These are phyloP conservation scores for Pedicia rivosa DNA, from an alignment of 2,888 invertebrate genomes.

Conservation along the genomic window DNA sequence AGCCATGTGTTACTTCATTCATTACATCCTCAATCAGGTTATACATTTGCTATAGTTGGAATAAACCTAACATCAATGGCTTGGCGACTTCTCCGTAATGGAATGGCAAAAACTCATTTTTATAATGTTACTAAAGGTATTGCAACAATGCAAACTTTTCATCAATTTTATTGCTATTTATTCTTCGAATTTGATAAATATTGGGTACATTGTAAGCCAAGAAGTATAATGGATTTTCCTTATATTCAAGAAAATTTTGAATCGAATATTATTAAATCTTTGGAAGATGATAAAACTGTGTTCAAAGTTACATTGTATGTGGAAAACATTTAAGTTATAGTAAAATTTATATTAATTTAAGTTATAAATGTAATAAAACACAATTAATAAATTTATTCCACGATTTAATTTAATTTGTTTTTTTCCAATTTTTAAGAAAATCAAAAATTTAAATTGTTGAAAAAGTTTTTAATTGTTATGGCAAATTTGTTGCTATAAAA, in stretches of 20 bases:
- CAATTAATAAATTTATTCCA: too few species aligned
- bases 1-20: slow-evolving; percentile 75
- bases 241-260: slow-evolving; percentile 75
- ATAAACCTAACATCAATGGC: slow-evolving; percentile 92
- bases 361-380: too few species aligned
- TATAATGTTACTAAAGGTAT: slow-evolving; percentile 60
- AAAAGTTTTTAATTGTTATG: too few species aligned
- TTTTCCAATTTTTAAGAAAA: too few species aligned
- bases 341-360: too few species aligned
- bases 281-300: slow-evolving; percentile 50
- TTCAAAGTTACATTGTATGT: slow-evolving; percentile 68
- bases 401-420: too few species aligned
- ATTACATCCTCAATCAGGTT: slow-evolving; percentile 76
- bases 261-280: slow-evolving; percentile 45
- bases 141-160: slow-evolving; percentile 61
- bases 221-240: slow-evolving; percentile 92
- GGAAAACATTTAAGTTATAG: slow-evolving; percentile 41
- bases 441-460: too few species aligned
- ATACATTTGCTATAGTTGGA: slow-evolving; percentile 80
- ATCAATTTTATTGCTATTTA: slow-evolving; percentile 84
- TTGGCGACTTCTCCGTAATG: slow-evolving; percentile 60
- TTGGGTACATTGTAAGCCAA: slow-evolving; percentile 85
- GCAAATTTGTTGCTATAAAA: too few species aligned
- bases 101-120: slow-evolving; percentile 77
- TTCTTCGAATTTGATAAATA: slow-evolving; percentile 89